phyloP scores from a whole-genome alignment of 2,113 vertebrate genomes.

The Diadophis punctatus region DNA sequence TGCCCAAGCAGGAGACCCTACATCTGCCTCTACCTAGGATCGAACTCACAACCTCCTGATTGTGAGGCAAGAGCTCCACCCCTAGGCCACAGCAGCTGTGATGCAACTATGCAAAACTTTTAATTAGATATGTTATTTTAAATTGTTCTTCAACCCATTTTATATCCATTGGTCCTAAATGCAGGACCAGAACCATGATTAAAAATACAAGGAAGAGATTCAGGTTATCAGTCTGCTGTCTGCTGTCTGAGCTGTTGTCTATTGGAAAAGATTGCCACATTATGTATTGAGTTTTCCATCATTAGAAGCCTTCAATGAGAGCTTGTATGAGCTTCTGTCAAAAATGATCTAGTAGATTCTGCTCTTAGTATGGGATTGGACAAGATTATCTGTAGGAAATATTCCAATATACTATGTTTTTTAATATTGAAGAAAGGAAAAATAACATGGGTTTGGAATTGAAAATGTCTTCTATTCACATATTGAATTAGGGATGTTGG shows the following conservation, averaged over 20 bases:
- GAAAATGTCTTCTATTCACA: background rate
- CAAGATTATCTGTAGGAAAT: background rate
- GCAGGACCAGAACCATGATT: background rate
- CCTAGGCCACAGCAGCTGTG: too few species aligned
- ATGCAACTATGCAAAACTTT: too few species aligned
- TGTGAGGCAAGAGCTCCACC: too few species aligned
- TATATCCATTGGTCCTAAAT: background rate
- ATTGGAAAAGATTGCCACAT: slow-evolving; percentile 13
- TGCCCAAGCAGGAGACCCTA: too few species aligned
- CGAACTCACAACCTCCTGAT: too few species aligned
- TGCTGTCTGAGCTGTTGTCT: background rate
- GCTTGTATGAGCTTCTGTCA: background rate
- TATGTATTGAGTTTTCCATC: background rate
- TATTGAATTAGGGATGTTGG: background rate
- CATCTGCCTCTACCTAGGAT: too few species aligned
- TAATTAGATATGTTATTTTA: too few species aligned
- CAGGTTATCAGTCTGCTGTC: background rate
- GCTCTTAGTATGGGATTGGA: background rate
- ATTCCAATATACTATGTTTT: background rate
- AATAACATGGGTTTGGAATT: background rate
- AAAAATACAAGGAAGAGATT: background rate
- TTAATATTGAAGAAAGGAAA: background rate
- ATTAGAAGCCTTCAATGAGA: background rate
- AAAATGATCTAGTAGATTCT: background rate
- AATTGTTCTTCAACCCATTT: background rate